phyloP scores from a whole-genome alignment of 2,888 invertebrate genomes.

The Sesia bembeciformis region DNA sequence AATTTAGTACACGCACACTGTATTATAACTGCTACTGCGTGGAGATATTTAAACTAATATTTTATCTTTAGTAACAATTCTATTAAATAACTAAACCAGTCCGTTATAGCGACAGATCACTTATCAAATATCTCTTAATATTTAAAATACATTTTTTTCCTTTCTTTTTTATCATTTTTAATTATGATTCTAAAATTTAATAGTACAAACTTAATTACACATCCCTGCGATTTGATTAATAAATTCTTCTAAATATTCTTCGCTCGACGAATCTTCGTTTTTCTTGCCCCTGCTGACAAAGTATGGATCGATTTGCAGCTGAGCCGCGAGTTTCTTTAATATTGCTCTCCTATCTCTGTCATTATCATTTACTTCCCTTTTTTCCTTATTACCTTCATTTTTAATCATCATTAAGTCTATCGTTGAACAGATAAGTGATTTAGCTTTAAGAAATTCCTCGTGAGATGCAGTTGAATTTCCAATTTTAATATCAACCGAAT shows the following conservation, averaged over 20 bases:
- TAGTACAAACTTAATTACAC: conserved; percentile 25
- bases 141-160: background rate
- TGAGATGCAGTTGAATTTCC: conserved; percentile 18
- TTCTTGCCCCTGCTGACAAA: conserved; percentile 63
- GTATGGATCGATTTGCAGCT: conserved; percentile 59
- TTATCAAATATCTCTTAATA: background rate
- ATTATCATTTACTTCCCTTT: conserved; percentile 40
- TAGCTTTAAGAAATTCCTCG: conserved; percentile 35
- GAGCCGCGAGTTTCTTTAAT: conserved; percentile 54
- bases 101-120: too few species aligned
- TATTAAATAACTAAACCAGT: too few species aligned
- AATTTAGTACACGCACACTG: too few species aligned
- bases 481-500: conserved; percentile 15
- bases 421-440: conserved; percentile 50
- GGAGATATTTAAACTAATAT: too few species aligned
- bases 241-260: conserved; percentile 35
- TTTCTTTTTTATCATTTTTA: background rate
- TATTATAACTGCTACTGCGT: too few species aligned
- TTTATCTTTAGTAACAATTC: too few species aligned
- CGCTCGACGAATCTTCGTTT: conserved; percentile 18
- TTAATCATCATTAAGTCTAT: conserved; percentile 34
- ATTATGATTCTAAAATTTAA: background rate
- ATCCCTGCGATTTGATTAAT: conserved; percentile 39
- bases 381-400: conserved; percentile 27
- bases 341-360: conserved; percentile 54